phyloP scores from a whole-genome alignment of 2,797 vertebrate species.

The Myioborus melanocephalus region DNA sequence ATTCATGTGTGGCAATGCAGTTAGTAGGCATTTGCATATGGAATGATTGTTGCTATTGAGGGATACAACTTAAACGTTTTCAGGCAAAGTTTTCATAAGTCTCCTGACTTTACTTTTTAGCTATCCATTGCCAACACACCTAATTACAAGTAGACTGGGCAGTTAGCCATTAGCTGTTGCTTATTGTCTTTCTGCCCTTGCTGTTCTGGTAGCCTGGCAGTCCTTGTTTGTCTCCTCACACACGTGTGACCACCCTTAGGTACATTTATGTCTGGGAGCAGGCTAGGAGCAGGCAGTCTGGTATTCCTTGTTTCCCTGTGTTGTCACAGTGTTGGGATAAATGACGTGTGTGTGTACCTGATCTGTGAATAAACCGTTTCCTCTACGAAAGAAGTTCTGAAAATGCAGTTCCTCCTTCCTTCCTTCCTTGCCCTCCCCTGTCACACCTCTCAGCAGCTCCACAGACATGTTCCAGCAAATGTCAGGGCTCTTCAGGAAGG shows the following conservation, averaged over 20 bases:
- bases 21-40: background rate
- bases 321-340: background rate
- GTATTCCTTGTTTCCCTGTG: background rate
- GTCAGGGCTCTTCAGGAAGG: background rate
- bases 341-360: background rate
- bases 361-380: constrained; percentile 30
- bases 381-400: background rate
- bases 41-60: background rate
- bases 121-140: background rate
- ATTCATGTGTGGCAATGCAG: background rate
- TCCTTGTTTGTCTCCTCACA: background rate
- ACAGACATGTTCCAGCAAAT: constrained; percentile 26
- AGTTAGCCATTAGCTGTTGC: background rate
- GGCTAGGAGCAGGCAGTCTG: background rate
- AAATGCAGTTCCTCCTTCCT: background rate
- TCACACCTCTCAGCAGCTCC: background rate
- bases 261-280: background rate
- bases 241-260: rapidly evolving
- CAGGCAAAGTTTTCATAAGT: background rate
- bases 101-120: background rate
- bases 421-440: background rate
- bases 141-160: background rate
- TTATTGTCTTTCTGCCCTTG: background rate
- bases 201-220: background rate
- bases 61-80: background rate